phyloP scores from a whole-genome alignment of 1,140 invertebrate species.

The Heliconius congener region DNA sequence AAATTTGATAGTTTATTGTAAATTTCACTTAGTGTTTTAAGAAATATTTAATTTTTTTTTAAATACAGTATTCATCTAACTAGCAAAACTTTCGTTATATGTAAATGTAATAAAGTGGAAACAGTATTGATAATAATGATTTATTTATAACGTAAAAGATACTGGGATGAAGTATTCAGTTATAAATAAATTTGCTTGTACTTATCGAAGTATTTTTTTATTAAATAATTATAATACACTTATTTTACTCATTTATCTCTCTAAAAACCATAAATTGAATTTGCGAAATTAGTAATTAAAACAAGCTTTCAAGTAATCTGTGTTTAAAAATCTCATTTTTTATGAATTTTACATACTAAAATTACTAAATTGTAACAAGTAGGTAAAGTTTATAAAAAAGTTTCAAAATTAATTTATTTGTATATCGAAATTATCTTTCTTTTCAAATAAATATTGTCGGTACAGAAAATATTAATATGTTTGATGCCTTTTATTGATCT shows the following conservation, averaged over 20 bases:
- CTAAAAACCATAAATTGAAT: not conserved
- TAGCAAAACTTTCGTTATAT: constrained; percentile 2
- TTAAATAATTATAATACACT: not conserved
- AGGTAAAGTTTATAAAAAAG: no score
- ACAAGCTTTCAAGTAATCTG: not conserved
- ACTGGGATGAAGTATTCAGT: not conserved
- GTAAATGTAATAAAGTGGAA: constrained; percentile 2
- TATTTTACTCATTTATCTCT: not conserved
- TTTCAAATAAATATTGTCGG: no score
- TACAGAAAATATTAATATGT: no score
- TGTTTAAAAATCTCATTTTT: not conserved
- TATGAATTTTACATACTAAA: not conserved
- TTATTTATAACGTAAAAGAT: constrained; percentile 5
- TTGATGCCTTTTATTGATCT: no score
- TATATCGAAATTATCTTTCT: no score
- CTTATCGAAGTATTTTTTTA: constrained; percentile 2
- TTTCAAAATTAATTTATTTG: no score
- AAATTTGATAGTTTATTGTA: constrained; percentile 4
- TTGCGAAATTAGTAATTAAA: not conserved
- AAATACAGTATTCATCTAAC: constrained; percentile 10
- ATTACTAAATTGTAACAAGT: no score
- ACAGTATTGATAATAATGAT: constrained; percentile 4
- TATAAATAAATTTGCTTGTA: constrained; percentile 10
- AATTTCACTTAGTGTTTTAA: not conserved
- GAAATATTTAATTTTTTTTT: constrained; percentile 2